Evolutionary conservation across 2,797 vertebrate species (phyloP).

Genomic region (Lindbergichthys nudifrons): DNA sequence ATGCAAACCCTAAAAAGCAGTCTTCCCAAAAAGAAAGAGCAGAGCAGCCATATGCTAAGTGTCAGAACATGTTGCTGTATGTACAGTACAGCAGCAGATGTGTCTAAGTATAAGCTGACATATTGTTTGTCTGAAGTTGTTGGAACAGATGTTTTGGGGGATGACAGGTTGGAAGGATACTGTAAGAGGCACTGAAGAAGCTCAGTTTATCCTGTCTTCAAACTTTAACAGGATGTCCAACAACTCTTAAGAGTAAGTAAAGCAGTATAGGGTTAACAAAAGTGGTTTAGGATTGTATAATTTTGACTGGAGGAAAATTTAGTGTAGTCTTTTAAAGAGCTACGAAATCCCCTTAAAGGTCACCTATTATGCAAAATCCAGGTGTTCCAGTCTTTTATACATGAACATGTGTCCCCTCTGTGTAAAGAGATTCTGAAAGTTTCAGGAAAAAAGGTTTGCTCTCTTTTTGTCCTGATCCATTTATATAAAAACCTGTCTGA

Average conservation of each 20-base stretch:
- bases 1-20: slow-evolving; percentile 32
- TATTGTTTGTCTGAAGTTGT: slow-evolving; percentile 47
- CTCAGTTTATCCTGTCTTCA: background rate
- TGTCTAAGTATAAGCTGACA: slow-evolving; percentile 47
- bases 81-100: slow-evolving; percentile 57
- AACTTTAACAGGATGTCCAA: background rate
- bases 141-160: slow-evolving; percentile 49
- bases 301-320: too few relatives aligned
- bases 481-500: too few relatives aligned
- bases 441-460: too few relatives aligned
- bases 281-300: too few relatives aligned
- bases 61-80: slow-evolving; percentile 42
- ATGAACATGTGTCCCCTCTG: too few relatives aligned
- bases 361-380: too few relatives aligned
- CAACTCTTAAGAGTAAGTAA: background rate
- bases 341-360: too few relatives aligned
- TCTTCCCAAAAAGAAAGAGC: slow-evolving; percentile 40
- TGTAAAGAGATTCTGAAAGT: too few relatives aligned
- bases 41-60: slow-evolving; percentile 54
- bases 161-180: background rate
- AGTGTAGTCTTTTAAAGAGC: too few relatives aligned
- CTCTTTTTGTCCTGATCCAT: too few relatives aligned
- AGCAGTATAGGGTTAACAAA: background rate
- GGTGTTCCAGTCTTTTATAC: too few relatives aligned
- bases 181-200: background rate